These are phyloP conservation scores for Falcunculus frontatus DNA, from an alignment of 2,113 vertebrate species.

Conservation along the genomic window DNA sequence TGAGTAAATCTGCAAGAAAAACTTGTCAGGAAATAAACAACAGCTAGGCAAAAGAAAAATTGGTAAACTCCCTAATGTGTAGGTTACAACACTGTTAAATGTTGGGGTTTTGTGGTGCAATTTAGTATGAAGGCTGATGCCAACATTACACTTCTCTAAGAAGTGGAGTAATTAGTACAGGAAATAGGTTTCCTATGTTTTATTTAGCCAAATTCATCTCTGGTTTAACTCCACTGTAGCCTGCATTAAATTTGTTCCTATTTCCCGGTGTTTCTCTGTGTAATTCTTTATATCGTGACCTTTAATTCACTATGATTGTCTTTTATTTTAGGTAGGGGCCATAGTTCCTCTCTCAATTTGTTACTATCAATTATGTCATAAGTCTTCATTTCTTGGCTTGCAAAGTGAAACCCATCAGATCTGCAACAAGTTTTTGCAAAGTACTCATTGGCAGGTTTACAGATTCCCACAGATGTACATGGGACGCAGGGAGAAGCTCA, in stretches of 20 bases:
- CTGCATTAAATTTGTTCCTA: neutral
- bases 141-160: slow-evolving; percentile 22
- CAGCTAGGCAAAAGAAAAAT: neutral
- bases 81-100: neutral
- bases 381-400: neutral
- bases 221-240: slow-evolving; percentile 33
- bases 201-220: slow-evolving; percentile 34
- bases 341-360: neutral
- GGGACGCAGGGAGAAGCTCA: neutral
- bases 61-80: neutral
- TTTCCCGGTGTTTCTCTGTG: neutral
- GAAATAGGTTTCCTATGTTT: slow-evolving; percentile 60
- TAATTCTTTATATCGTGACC: neutral
- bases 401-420: neutral
- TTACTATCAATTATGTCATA: slow-evolving; percentile 9
- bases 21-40: neutral
- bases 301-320: neutral
- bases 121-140: slow-evolving; percentile 27
- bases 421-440: neutral
- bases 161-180: slow-evolving; percentile 38
- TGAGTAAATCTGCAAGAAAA: neutral
- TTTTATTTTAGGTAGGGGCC: slow-evolving; percentile 16
- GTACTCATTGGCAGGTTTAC: neutral
- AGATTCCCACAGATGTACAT: neutral
- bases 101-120: slow-evolving; percentile 24